Percentiles rank a stretch among this genome's conserved stretches.
These are phyloP conservation scores for Siderastrea radians DNA, from an alignment of 92 coral and sea anemone genomes.

Conservation along the genomic window DNA sequence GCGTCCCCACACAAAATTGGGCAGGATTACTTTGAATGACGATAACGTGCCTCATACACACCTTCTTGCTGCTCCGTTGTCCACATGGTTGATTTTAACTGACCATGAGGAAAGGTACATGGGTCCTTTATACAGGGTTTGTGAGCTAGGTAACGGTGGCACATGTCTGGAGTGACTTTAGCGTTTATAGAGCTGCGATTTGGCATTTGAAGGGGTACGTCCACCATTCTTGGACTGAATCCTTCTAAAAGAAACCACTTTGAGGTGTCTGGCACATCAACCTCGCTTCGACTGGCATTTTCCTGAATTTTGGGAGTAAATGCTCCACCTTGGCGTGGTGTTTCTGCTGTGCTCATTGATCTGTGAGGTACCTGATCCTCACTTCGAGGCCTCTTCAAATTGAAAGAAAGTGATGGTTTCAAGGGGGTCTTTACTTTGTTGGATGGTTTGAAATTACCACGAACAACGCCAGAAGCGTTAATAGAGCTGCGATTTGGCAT, in stretches of 20 bases:
- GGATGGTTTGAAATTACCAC: too few relatives aligned
- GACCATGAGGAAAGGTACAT: conserved; percentile 85
- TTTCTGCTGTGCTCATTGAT: background rate
- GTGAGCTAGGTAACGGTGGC: conserved; percentile 49
- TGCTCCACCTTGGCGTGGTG: background rate
- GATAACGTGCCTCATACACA: background rate
- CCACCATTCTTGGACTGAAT: background rate
- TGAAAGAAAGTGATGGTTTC: too few relatives aligned
- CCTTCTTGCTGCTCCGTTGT: conserved; percentile 65
- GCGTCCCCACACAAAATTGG: too few relatives aligned
- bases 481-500: background rate
- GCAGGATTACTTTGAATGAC: background rate
- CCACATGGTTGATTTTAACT: conserved; percentile 70
- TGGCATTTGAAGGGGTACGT: background rate
- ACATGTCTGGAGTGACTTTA: conserved; percentile 39
- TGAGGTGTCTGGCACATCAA: background rate
- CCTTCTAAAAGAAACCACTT: background rate
- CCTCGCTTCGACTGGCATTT: background rate
- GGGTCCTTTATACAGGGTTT: conserved; percentile 46
- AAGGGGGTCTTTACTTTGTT: too few relatives aligned
- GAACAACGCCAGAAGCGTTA: background rate
- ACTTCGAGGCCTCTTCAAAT: too few relatives aligned
- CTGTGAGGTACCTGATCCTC: background rate
- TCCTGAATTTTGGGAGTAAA: background rate
- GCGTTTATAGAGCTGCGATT: background rate